Evolutionary conservation across 2,797 vertebrate species (phyloP), one percentile per base, ranked within the genome.

Genomic region (Typhlichthys eigenmanni): DNA sequence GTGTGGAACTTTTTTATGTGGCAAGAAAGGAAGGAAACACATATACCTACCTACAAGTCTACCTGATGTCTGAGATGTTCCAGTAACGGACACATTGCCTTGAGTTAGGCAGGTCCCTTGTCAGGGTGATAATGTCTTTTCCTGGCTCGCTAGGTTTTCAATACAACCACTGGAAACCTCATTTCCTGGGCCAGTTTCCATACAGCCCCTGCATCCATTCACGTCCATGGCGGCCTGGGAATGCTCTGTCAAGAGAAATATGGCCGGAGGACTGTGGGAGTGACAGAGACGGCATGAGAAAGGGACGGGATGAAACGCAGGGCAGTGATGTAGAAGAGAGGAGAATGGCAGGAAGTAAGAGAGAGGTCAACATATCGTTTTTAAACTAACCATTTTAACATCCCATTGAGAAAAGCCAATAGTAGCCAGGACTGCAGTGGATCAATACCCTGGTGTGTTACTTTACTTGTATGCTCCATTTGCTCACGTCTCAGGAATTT

Each of bases 151-250:
- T 49, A 50, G 58, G 60, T 34, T 55, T 55, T 85, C 86, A 84
- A 74, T 58, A 58, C 76, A 71, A 62, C 54, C 58, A 58, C 85
- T 86, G 86, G 85, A 87, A 92, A 89, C 68, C 72, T 89, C 58
- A 88, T 88, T 91, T 89, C 81, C 82, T 75, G 49, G 68, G 83
- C 62, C 60, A 53, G 74, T 48, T 84, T 86, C 74, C 65, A 54
- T 55, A 17, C 62, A 32, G 75, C 49, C 14, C 17, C 63, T 77
- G 47, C 0, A n/a, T 71, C 71, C 76, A 67, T 64, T 69, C 50
- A 19, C 47, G 13, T 58, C 14, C 53, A 11, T 16, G 50, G 46
- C 71, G 66, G 77, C 63, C 75, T 81, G 64, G 19, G 48, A 38
- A 0, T 11, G 7, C 65, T 75, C 83, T 66, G 51, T 71, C 19